phyloP scores from a whole-genome alignment of 2,888 invertebrate species.

The Zonitis immaculata region DNA sequence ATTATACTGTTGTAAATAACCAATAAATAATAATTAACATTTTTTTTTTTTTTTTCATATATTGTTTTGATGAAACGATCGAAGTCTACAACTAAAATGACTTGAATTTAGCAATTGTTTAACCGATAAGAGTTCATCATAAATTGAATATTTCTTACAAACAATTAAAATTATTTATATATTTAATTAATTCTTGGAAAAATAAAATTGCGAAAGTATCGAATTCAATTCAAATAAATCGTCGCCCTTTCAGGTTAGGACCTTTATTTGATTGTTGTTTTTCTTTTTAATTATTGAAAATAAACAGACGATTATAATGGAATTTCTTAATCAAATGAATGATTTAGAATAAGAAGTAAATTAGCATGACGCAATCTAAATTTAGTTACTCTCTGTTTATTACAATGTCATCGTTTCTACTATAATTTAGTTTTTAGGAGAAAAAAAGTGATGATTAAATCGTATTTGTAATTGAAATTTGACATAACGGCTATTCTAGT shows the following conservation, averaged over 20 bases:
- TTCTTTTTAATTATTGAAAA: background rate
- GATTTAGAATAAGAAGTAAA: no score
- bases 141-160: background rate
- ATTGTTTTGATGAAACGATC: constrained; percentile 3
- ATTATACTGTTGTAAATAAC: background rate
- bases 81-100: constrained; percentile 1
- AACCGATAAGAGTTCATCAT: background rate
- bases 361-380: no score
- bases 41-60: no score
- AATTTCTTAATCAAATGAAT: no score
- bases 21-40: background rate
- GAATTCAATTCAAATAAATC: background rate
- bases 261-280: background rate
- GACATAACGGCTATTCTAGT: constrained; percentile 37
- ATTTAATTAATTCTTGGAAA: background rate
- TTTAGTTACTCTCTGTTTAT: no score
- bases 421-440: no score
- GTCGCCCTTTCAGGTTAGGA: no score
- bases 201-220: background rate
- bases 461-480: constrained; percentile 11
- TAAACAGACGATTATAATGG: no score
- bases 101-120: constrained; percentile 5
- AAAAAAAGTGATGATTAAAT: no score
- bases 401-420: no score
- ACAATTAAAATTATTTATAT: background rate